Evolutionary conservation across 2,113 vertebrate species (phyloP), one percentile per base, ranked within the genome.

Genomic region (Monopterus albus): DNA sequence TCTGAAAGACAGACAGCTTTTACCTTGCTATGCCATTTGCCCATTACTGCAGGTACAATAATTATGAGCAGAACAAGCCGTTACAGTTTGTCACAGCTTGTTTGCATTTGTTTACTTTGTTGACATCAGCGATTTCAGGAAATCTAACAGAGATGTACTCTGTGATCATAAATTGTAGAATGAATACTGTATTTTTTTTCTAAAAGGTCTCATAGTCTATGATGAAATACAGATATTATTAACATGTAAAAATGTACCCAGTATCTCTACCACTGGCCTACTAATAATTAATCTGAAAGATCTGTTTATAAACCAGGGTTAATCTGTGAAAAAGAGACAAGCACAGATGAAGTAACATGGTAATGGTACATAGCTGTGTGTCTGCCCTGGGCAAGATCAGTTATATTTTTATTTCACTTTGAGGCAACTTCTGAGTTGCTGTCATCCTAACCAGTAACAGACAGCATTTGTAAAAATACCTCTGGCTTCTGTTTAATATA

Each of bases 1-100:
- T 81, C 23, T 64, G 67, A 79, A 75, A 61, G 58, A 50, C 56
- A 42, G 53, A 20, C 45, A 66, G 46, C 65, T 75, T 72, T 60
- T 55, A 70, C 52, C 28, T 36, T 46, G n/a, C 28, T 31, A 18
- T 56, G 59, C 28, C 25, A 70, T 78, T 69, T 59, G 28, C 40
- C 45, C 59, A 20, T 58, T 63, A 23, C 8, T 58, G 26, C 28
- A 57, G 62, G 25, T 60, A 51, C 18, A 33, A 10, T 59, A 58
- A 76, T 63, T 64, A 65, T 23, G 36, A 45, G 49, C 18, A 7
- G 63, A 31, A n/a, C 23, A 78, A 26, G 5, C 3, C 11, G 36
- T 52, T 35, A 45, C 5, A 50, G 26, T 42, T 13, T 18, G 28
- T 53, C 51, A 59, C 28, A 65, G 43, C 59, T 61, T 58, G 2